Conservation (phyloP, 2,113 vertebrate species). For the Electrona antarctica region DNA sequence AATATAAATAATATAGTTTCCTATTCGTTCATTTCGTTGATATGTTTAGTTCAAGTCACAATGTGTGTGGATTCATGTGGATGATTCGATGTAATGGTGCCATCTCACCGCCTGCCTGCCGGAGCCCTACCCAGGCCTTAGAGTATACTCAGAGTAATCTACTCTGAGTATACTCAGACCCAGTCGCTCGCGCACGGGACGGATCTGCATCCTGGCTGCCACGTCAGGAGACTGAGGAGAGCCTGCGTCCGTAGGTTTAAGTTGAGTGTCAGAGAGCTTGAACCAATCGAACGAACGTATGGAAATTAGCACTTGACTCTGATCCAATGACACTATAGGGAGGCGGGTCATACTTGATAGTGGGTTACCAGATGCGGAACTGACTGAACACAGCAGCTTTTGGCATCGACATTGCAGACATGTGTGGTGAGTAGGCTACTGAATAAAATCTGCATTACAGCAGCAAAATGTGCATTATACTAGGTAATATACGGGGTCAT, state of each 20-base stretch:
- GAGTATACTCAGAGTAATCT: too few relatives aligned
- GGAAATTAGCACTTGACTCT: slow-evolving; percentile 13
- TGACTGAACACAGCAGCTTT: slow-evolving; percentile 38
- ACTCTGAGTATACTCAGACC: too few relatives aligned
- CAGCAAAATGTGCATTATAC: too few relatives aligned
- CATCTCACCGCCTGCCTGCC: too few relatives aligned
- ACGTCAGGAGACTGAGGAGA: slow-evolving; percentile 77
- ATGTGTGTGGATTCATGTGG: too few relatives aligned
- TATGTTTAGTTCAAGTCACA: too few relatives aligned
- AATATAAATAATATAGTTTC: too few relatives aligned
- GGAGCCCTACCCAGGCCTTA: too few relatives aligned
- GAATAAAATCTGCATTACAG: background rate
- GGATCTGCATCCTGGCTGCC: slow-evolving; percentile 71
- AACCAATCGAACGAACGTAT: slow-evolving; percentile 62
- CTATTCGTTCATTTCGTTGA: too few relatives aligned
- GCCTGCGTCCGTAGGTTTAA: slow-evolving; percentile 36
- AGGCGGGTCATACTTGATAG: slow-evolving; percentile 48
- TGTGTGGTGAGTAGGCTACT: slow-evolving; percentile 79
- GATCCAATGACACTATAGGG: slow-evolving; percentile 22
- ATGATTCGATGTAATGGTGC: too few relatives aligned
- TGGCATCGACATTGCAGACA: slow-evolving; percentile 60
- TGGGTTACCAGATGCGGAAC: slow-evolving; percentile 46
- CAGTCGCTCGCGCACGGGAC: background rate
- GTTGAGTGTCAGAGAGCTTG: slow-evolving; percentile 37
- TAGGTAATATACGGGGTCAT: too few relatives aligned